A percentile compares a stretch with the other conserved stretches of the same genome.
Conservation (phyloP, 1,140 invertebrate species). For the Papilio polytes region DNA sequence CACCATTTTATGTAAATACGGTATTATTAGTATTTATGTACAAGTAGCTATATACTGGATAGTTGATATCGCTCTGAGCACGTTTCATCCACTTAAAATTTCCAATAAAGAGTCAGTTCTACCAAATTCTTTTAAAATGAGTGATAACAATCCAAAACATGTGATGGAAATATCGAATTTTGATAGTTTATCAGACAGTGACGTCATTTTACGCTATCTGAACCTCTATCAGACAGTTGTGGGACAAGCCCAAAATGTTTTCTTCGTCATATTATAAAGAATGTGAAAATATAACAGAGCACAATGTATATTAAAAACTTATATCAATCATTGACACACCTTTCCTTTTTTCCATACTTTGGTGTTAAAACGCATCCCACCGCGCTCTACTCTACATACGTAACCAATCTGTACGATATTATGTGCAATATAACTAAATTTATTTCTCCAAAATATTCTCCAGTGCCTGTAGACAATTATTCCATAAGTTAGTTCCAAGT, state of each 20-base stretch:
- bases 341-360: too few relatives aligned
- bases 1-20: slow-evolving; percentile 22
- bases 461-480: neutral
- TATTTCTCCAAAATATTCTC: neutral
- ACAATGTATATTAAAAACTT: neutral
- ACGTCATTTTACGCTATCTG: too few relatives aligned
- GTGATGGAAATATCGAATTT: too few relatives aligned
- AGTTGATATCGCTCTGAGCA: neutral
- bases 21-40: neutral
- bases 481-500: neutral
- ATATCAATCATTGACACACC: neutral
- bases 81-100: too few relatives aligned
- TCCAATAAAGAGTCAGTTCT: too few relatives aligned
- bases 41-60: neutral
- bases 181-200: too few relatives aligned
- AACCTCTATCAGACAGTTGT: too few relatives aligned
- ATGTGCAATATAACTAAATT: neutral
- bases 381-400: neutral
- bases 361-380: too few relatives aligned
- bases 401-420: neutral
- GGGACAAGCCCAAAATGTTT: too few relatives aligned
- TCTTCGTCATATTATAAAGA: neutral
- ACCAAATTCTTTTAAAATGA: too few relatives aligned
- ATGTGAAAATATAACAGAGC: neutral
- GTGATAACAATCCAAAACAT: too few relatives aligned